phyloP scores from a whole-genome alignment of 2,888 invertebrate genomes.

The Slavum lentiscoides region DNA sequence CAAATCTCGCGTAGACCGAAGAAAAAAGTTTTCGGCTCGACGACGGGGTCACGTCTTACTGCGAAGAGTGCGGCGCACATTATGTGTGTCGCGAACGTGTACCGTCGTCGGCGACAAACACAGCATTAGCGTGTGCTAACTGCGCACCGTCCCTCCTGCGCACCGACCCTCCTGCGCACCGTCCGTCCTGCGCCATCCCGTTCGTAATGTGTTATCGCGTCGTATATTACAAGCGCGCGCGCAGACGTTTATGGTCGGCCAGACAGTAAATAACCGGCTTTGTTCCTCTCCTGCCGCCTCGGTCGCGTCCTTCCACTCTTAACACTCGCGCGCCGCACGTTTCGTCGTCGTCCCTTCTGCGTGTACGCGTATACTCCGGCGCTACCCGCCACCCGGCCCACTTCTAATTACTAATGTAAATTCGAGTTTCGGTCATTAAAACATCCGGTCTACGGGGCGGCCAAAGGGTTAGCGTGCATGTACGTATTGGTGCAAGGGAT shows the following conservation, averaged over 20 bases:
- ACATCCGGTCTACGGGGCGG: constrained; percentile 31
- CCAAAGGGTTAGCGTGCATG: constrained; percentile 5
- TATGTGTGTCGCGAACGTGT: neutral
- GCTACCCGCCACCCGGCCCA: neutral
- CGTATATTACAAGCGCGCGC: constrained; percentile 45
- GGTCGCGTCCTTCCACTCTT: neutral
- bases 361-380: neutral
- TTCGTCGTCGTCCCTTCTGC: too few species aligned
- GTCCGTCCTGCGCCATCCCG: neutral
- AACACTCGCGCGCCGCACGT: too few species aligned
- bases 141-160: neutral
- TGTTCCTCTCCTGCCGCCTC: neutral
- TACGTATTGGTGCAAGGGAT: constrained; percentile 37
- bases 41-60: neutral
- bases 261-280: constrained; percentile 53
- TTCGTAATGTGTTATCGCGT: constrained; percentile 50
- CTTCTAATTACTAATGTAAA: constrained; percentile 51
- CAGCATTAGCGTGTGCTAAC: constrained; percentile 46
- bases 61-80: too few species aligned
- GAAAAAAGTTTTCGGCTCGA: too few species aligned
- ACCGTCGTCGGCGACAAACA: constrained; percentile 18
- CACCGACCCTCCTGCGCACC: neutral
- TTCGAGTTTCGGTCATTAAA: constrained; percentile 49
- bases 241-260: constrained; percentile 53
- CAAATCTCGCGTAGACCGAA: too few species aligned